Conservation (phyloP, 1,140 invertebrate genomes). For the Pseudobourletiella spinata region DNA sequence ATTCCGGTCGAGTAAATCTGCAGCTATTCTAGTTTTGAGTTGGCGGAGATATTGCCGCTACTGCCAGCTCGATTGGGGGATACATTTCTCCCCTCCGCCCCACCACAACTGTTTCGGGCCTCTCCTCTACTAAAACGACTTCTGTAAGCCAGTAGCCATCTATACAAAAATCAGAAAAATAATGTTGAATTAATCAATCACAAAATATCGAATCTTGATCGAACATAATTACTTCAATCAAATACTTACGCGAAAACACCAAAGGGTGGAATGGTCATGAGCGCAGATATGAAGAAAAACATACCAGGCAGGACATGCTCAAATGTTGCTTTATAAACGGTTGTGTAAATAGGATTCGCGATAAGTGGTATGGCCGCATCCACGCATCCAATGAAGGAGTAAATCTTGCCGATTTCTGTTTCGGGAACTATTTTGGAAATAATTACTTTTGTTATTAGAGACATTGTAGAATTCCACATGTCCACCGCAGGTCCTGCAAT, state of each 20-base stretch:
- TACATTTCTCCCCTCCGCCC: no score
- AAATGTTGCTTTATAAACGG: constrained; percentile 20
- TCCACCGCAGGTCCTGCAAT: not conserved
- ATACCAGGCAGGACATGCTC: not conserved
- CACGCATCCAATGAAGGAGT: constrained; percentile 29
- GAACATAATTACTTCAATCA: not conserved
- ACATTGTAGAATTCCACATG: not conserved
- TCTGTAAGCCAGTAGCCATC: not conserved
- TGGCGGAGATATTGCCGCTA: no score
- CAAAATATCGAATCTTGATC: not conserved
- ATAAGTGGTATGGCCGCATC: constrained; percentile 29
- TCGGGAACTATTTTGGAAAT: constrained; percentile 66
- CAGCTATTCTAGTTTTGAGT: no score
- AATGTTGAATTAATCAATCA: not conserved
- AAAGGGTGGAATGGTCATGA: not conserved
- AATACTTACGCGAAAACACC: not conserved
- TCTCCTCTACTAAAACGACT: no score
- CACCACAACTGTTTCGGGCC: no score
- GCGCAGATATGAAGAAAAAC: not conserved
- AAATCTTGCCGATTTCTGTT: constrained; percentile 48
- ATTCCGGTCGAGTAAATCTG: no score
- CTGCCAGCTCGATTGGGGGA: no score
- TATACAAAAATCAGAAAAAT: not conserved
- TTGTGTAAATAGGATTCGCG: constrained; percentile 27
- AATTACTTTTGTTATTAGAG: constrained; percentile 41